These are phyloP conservation scores for Drosophila kanekoi DNA, from an alignment of 2,888 invertebrate genomes.

Conservation along the genomic window DNA sequence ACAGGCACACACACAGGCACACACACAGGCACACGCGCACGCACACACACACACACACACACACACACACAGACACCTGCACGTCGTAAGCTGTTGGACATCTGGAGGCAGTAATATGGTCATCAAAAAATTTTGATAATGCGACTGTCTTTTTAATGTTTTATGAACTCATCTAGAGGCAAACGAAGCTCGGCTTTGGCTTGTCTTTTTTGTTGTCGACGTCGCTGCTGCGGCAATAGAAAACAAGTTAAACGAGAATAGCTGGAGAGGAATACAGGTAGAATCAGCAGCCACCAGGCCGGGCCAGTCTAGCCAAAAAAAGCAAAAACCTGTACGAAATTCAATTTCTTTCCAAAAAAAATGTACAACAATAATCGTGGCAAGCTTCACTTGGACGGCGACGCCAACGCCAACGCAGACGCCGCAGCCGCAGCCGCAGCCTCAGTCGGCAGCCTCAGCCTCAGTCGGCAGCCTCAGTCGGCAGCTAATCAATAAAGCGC, in stretches of 20 bases:
- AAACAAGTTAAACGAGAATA: conserved; percentile 69
- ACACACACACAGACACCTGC: no score
- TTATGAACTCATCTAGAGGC: conserved; percentile 41
- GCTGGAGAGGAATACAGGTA: conserved; percentile 12
- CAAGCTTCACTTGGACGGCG: conserved; percentile 11
- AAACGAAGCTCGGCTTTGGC: conserved; percentile 11
- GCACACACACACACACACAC: no score
- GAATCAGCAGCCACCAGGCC: conserved; percentile 9
- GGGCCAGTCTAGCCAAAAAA: conserved; percentile 14
- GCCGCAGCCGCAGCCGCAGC: conserved; percentile 1
- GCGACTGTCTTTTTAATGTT: conserved; percentile 13
- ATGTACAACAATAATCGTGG: conserved; percentile 22
- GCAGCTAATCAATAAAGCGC: conserved; percentile 62
- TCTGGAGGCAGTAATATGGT: conserved; percentile 11
- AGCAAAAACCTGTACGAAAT: conserved; percentile 54
- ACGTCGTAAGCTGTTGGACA: not conserved
- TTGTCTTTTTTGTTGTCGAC: conserved; percentile 13
- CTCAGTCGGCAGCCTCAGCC: not conserved
- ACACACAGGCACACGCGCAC: no score
- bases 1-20: no score
- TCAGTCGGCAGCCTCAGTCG: conserved; percentile 7
- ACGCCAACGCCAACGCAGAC: conserved; percentile 8
- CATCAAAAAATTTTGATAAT: conserved; percentile 27
- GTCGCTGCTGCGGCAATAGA: conserved; percentile 14
- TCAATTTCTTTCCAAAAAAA: conserved; percentile 49